A percentile compares a stretch with the other conserved stretches of the same genome.
Conservation (phyloP, 1,140 invertebrate species). For the Megalonaias nervosa region DNA sequence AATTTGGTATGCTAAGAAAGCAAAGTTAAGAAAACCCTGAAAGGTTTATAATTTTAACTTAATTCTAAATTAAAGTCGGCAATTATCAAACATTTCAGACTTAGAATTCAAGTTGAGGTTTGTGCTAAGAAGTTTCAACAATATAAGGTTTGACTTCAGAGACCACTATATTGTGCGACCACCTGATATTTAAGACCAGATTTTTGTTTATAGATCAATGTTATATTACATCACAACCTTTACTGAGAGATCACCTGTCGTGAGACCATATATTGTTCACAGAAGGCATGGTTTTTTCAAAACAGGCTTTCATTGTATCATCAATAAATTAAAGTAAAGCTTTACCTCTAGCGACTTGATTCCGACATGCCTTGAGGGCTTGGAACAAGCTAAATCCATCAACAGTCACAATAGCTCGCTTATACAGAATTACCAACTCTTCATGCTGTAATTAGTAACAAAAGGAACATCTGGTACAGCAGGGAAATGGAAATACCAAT, state of each 20-base stretch:
- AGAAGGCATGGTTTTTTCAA: background rate
- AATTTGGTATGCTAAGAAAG: too few species aligned
- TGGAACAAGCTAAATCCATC: conserved; percentile 89
- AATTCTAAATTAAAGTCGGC: too few species aligned
- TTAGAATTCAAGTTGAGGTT: too few species aligned
- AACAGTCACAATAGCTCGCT: conserved; percentile 82
- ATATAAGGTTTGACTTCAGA: too few species aligned
- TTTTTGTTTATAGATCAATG: too few species aligned
- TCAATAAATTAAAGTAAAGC: background rate
- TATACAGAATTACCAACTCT: conserved; percentile 88
- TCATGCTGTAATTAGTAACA: conserved; percentile 74
- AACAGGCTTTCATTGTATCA: background rate
- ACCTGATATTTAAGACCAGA: too few species aligned
- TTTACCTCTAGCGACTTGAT: conserved; percentile 82
- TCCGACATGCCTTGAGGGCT: conserved; percentile 84
- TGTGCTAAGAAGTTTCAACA: too few species aligned
- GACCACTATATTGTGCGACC: too few species aligned
- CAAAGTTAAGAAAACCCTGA: too few species aligned
- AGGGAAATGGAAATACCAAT: background rate
- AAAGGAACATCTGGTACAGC: background rate
- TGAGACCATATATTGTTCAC: too few species aligned
- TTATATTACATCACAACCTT: background rate
- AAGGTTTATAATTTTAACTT: too few species aligned
- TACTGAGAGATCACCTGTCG: background rate
- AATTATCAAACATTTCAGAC: too few species aligned